Evolutionary conservation across 2,888 invertebrate genomes (phyloP).

Genomic region (Sinohyriopsis cumingii): DNA sequence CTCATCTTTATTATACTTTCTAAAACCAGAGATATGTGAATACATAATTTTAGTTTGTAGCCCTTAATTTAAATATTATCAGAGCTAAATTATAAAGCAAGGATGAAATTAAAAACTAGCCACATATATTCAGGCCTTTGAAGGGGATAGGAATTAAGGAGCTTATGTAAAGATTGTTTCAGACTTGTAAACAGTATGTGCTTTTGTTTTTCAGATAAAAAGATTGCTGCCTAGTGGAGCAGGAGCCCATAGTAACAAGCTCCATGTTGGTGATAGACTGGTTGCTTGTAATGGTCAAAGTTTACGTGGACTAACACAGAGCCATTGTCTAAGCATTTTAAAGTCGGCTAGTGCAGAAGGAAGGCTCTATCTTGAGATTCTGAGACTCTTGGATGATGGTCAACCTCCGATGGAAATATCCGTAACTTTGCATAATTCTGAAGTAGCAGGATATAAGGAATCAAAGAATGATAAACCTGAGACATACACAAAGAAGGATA

Average conservation of each 20-base stretch:
- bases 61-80: too few species aligned
- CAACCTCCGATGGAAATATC: slow-evolving; percentile 44
- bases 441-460: slow-evolving; percentile 5
- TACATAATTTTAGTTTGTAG: too few species aligned
- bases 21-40: too few species aligned
- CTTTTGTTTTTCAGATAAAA: slow-evolving; percentile 57
- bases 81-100: too few species aligned
- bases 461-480: neutral
- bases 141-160: too few species aligned
- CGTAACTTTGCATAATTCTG: slow-evolving; percentile 30
- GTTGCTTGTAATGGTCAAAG: slow-evolving; percentile 86
- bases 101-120: too few species aligned
- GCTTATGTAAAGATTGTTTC: neutral
- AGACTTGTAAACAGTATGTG: neutral
- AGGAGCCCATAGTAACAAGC: slow-evolving; percentile 82
- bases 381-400: slow-evolving; percentile 48
- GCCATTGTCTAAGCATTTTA: slow-evolving; percentile 88
- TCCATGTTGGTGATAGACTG: slow-evolving; percentile 90
- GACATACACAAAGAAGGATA: slow-evolving; percentile 13
- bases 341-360: slow-evolving; percentile 88
- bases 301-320: slow-evolving; percentile 88
- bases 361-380: slow-evolving; percentile 76
- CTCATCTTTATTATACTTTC: too few species aligned
- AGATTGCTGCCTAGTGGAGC: slow-evolving; percentile 60
- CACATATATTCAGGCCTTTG: too few species aligned